Conservation (phyloP, 2,113 vertebrate genomes). For the Oriolus oriolus region DNA sequence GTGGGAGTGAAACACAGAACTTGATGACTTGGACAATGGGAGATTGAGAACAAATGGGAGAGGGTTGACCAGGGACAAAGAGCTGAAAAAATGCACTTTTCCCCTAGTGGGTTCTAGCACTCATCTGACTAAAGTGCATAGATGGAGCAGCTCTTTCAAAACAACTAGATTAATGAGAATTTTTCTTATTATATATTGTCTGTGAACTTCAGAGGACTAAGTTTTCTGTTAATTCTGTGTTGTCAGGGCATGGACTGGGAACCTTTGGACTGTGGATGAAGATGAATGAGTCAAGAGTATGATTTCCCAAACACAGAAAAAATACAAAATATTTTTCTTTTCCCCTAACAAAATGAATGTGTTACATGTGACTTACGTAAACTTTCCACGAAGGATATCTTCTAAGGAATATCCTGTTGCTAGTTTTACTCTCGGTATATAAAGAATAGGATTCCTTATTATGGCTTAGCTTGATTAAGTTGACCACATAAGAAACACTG, state of each 20-base stretch:
- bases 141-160: neutral
- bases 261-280: neutral
- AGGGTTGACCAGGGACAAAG: rapidly evolving
- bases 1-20: neutral
- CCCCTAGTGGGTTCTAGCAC: neutral
- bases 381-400: neutral
- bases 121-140: neutral
- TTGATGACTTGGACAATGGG: rapidly evolving
- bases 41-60: neutral
- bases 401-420: neutral
- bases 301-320: neutral
- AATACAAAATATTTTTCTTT: neutral
- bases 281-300: neutral
- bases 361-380: neutral
- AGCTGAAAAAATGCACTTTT: neutral
- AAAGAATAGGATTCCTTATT: neutral
- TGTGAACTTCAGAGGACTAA: neutral
- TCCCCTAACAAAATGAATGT: neutral
- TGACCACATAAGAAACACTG: neutral
- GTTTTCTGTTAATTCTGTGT: neutral
- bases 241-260: neutral
- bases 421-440: neutral
- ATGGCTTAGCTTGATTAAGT: neutral
- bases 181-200: neutral
- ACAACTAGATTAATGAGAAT: neutral